These are phyloP conservation scores for Sinocyclocheilus grahami DNA, from an alignment of 2,113 vertebrate genomes.

Conservation along the genomic window DNA sequence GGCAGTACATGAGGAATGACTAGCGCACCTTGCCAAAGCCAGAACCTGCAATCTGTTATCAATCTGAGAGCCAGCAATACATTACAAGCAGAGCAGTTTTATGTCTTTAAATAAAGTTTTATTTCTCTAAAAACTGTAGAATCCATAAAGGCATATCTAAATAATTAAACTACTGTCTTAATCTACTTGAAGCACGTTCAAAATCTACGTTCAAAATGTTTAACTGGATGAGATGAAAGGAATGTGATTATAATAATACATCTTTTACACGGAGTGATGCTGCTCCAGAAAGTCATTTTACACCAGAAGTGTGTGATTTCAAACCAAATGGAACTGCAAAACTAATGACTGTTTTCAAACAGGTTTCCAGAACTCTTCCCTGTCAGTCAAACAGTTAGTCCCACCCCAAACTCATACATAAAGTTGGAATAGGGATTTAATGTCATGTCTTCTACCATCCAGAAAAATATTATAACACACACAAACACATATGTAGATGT, in stretches of 20 bases:
- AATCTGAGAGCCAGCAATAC: background rate
- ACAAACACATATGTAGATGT: constrained; percentile 46
- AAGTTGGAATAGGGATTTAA: background rate
- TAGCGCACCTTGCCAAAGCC: background rate
- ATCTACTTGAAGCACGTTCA: background rate
- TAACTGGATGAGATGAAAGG: background rate
- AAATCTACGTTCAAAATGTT: background rate
- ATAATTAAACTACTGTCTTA: background rate
- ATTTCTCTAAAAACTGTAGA: constrained; percentile 9
- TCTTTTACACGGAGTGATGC: background rate
- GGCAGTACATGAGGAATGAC: background rate
- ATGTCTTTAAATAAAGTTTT: constrained; percentile 18
- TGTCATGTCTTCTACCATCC: background rate
- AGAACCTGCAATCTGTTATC: constrained; percentile 16
- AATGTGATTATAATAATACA: background rate
- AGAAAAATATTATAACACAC: constrained; percentile 61
- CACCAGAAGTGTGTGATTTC: background rate
- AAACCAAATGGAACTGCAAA: background rate
- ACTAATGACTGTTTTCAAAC: background rate
- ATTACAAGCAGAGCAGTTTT: constrained; percentile 3
- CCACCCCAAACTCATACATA: background rate
- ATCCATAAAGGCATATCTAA: background rate
- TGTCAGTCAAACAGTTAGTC: background rate
- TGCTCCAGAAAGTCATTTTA: background rate
- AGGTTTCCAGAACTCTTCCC: background rate